Evolutionary conservation across 2,888 invertebrate species (phyloP).

Genomic region (Strigamia crassipes): DNA sequence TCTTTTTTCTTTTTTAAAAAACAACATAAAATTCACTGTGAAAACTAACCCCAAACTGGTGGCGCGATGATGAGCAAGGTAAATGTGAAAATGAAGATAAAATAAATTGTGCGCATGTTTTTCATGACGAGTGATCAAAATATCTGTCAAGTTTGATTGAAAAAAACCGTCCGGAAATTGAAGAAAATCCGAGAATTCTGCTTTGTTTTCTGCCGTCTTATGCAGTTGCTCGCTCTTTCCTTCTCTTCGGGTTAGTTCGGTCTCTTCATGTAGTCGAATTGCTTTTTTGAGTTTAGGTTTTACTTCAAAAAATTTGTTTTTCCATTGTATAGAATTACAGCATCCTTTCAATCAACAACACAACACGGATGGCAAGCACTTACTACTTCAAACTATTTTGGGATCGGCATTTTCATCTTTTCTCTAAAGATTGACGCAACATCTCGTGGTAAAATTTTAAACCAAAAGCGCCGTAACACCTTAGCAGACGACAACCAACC

Average conservation of each 20-base stretch:
- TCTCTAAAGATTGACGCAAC: not conserved
- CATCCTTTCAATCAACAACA: conserved; percentile 6
- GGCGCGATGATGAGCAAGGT: not conserved
- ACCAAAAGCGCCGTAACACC: not conserved
- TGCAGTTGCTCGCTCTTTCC: not conserved
- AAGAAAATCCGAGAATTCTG: not conserved
- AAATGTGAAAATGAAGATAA: not conserved
- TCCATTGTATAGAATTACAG: not conserved
- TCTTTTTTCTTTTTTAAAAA: not conserved
- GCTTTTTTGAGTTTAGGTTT: not conserved
- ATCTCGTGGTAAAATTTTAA: not conserved
- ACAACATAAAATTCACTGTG: not conserved
- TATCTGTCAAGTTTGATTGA: not conserved
- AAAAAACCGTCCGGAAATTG: not conserved
- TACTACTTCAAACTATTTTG: conserved; percentile 11
- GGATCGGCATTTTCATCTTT: conserved; percentile 28
- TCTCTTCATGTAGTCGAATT: not conserved
- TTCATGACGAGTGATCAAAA: conserved; percentile 7
- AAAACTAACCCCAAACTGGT: not conserved
- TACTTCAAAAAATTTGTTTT: not conserved
- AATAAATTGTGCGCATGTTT: not conserved
- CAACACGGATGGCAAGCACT: not conserved
- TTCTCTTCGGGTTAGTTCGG: not conserved
- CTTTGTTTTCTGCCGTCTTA: not conserved
- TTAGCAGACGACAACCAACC: not conserved